Base-by-base conservation (phyloP, 2,888 invertebrate species). In the Busseola fusca region DNA sequence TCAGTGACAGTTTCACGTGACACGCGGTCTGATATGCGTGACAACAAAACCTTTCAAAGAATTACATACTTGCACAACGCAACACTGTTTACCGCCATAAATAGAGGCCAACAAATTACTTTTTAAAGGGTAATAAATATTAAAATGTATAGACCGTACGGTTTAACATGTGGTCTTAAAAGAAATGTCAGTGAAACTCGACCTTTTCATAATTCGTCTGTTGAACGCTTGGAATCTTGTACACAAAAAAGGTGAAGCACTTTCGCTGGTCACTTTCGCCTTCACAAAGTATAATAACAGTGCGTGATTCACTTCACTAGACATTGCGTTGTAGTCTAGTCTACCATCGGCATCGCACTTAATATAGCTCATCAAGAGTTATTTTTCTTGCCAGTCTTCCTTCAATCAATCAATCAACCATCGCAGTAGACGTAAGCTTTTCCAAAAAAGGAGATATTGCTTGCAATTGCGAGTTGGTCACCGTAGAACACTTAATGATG, bases 261-360 rank as follows among this genome's bases (percentile, higher is more conserved):
- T 94, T 94, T 94, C 94, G 91, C 93, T 90, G 84, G 88, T 88
- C 87, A 93, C 94, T 94, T 94, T 94, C 94, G 91, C 91, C 91
- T 91, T 93, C 91, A 87, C 86, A 56, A 74, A 74, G 86, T 87
- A 86, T 89, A 90, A 90, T 87, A 85, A 79, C 78, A 75, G 73
- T 69, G 73, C 87, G 85, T 90, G 91, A 90, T 87, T 90, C 91
- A 90, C 87, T 86, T 88, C 89, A 91, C 87, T 88, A 87, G 84
- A 78, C 83, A 87, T 77, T 71, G 56, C 72, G 72, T 37, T 72
- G 66, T 75, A 64, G 60, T 76, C 69, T 62, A 76, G 69, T 74
- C 57, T 62, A 69, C 34, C 27, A 74, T 74, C 69, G 25, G 37
- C 63, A 79, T 65, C 42, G 30, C 62, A 72, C 78, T 84, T 75